Evolutionary conservation across 2,113 vertebrate genomes (phyloP).

Genomic region (Calyptomena viridis): DNA sequence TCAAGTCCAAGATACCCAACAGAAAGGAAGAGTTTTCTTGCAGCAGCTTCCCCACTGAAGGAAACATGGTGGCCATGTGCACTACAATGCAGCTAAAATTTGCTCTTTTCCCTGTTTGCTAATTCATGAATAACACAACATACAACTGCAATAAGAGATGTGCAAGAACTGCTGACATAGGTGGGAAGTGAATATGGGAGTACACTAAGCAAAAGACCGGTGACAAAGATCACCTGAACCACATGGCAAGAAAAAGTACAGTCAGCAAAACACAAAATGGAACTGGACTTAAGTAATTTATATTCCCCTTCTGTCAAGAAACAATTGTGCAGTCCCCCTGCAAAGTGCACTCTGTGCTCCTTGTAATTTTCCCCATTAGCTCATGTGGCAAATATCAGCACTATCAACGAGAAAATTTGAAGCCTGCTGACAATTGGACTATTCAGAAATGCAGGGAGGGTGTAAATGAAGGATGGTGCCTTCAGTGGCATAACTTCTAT

Average conservation of each 20-base stretch:
- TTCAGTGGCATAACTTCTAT: background rate
- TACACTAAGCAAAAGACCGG: background rate
- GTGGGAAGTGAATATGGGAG: background rate
- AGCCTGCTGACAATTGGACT: background rate
- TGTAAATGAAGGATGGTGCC: background rate
- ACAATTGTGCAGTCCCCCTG: background rate
- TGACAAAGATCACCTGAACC: background rate
- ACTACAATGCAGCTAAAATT: background rate
- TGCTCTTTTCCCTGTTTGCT: background rate
- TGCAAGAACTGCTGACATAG: background rate
- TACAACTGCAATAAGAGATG: background rate
- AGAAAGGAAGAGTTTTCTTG: background rate
- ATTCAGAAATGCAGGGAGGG: background rate
- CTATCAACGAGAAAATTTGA: background rate
- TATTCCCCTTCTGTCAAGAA: background rate
- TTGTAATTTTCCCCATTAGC: background rate
- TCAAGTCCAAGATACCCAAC: background rate
- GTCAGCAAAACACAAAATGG: background rate
- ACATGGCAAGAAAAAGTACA: background rate
- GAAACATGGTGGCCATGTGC: fast-evolving
- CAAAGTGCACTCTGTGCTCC: background rate
- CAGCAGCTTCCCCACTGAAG: background rate
- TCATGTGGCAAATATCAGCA: fast-evolving
- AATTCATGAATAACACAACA: background rate
- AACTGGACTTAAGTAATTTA: background rate